Evolutionary conservation across 2,888 invertebrate species (phyloP).

Genomic region (Xestoiulus laeticollis): DNA sequence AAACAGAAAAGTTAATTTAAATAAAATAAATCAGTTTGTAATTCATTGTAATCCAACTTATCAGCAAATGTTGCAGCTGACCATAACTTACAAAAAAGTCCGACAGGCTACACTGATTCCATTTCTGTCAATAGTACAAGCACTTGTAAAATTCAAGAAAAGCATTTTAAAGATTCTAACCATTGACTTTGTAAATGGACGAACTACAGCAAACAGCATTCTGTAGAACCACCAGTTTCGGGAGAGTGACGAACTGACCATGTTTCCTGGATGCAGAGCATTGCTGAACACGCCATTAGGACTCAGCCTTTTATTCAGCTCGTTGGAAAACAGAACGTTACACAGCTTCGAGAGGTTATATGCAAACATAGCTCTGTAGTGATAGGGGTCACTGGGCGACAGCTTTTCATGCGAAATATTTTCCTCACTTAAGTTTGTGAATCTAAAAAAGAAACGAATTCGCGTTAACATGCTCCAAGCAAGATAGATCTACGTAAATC

Average conservation of each 20-base stretch:
- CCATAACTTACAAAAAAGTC: too few relatives aligned
- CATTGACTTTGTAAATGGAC: slow-evolving; percentile 94
- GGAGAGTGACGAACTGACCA: slow-evolving; percentile 81
- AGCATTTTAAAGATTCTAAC: slow-evolving; percentile 67
- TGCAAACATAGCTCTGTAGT: slow-evolving; percentile 83
- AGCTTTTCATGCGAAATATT: slow-evolving; percentile 67
- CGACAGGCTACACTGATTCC: too few relatives aligned
- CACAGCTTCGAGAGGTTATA: slow-evolving; percentile 93
- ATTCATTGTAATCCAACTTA: too few relatives aligned
- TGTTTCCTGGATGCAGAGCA: slow-evolving; percentile 89
- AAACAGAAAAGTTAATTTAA: too few relatives aligned
- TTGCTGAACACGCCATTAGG: slow-evolving; percentile 76
- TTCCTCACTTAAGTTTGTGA: slow-evolving; percentile 67
- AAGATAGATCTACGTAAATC: not conserved
- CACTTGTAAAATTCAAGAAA: not conserved
- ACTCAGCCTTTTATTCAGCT: slow-evolving; percentile 77
- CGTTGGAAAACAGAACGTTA: slow-evolving; percentile 83
- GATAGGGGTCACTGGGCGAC: slow-evolving; percentile 73
- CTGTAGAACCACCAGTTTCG: slow-evolving; percentile 87
- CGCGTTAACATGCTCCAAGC: not conserved
- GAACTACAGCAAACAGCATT: slow-evolving; percentile 78
- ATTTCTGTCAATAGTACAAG: too few relatives aligned
- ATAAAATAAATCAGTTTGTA: too few relatives aligned
- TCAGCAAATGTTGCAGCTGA: too few relatives aligned
- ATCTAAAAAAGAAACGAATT: slow-evolving; percentile 63